phyloP scores from a whole-genome alignment of 2,888 invertebrate species.

The Empis livida region DNA sequence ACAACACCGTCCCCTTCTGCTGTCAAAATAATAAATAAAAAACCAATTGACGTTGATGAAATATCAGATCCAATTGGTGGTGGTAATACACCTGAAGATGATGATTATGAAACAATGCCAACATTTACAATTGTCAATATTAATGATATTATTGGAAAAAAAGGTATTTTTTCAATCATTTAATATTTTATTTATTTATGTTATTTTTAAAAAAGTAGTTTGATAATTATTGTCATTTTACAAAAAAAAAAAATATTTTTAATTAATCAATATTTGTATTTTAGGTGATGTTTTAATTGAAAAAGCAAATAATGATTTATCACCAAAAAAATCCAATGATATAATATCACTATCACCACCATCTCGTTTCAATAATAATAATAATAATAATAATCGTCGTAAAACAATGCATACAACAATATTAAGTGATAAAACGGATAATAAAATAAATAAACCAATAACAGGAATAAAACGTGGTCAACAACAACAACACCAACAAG shows the following conservation, averaged over 20 bases:
- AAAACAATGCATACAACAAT: slow-evolving; percentile 18
- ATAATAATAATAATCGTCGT: slow-evolving; percentile 14
- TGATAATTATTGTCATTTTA: background rate
- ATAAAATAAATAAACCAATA: slow-evolving; percentile 11
- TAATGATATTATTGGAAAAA: slow-evolving; percentile 34
- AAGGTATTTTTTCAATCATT: slow-evolving; percentile 18
- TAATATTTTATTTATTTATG: background rate
- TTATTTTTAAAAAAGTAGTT: background rate
- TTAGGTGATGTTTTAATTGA: slow-evolving; percentile 8
- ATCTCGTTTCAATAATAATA: background rate
- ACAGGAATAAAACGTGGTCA: slow-evolving; percentile 7
- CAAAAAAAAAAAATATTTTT: no score
- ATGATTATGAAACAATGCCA: slow-evolving; percentile 30
- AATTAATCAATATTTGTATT: no score
- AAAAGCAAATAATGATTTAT: background rate
- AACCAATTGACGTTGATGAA: background rate
- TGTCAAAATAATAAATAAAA: slow-evolving; percentile 3
- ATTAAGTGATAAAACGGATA: slow-evolving; percentile 17
- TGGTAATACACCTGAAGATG: slow-evolving; percentile 14
- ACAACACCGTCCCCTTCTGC: background rate
- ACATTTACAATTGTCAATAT: slow-evolving; percentile 36
- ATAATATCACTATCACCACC: background rate
- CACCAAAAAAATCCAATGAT: background rate
- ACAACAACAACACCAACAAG: background rate
- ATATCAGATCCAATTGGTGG: background rate